Evolutionary conservation across 2,888 invertebrate genomes (phyloP).

Genomic region (Cecidostiba fungosa): DNA sequence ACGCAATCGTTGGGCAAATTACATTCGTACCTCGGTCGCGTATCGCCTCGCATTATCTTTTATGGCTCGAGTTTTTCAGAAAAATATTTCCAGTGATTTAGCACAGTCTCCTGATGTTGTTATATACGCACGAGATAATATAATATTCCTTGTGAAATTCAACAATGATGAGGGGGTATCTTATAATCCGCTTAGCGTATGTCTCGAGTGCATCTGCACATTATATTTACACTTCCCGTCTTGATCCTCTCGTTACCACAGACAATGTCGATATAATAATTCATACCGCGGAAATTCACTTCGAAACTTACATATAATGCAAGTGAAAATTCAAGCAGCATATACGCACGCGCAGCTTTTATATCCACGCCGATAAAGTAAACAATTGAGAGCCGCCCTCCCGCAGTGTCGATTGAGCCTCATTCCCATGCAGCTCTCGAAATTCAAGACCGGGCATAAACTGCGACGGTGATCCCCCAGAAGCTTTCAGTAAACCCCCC

Average conservation of each 20-base stretch:
- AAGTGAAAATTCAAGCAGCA: not conserved
- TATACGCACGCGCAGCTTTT: not conserved
- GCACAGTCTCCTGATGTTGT: not conserved
- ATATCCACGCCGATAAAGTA: not conserved
- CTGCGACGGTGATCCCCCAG: not conserved
- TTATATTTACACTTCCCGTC: not conserved
- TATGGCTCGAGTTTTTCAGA: not conserved
- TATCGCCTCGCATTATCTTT: conserved; percentile 5
- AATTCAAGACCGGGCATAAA: not conserved
- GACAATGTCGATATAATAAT: no score
- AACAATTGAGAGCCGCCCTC: not conserved
- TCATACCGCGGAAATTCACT: not conserved
- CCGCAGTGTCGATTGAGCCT: not conserved
- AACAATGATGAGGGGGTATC: not conserved
- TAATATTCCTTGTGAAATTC: not conserved
- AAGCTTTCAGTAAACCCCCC: not conserved
- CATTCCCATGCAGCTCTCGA: not conserved
- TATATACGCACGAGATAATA: not conserved
- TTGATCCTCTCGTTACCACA: not conserved
- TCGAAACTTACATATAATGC: not conserved
- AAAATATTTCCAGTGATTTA: not conserved
- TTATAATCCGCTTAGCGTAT: not conserved
- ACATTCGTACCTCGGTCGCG: not conserved
- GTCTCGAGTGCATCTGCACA: not conserved
- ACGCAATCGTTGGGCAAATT: not conserved